These are phyloP conservation scores for Pararge aegeria DNA, from an alignment of 1,140 invertebrate species.

Conservation along the genomic window DNA sequence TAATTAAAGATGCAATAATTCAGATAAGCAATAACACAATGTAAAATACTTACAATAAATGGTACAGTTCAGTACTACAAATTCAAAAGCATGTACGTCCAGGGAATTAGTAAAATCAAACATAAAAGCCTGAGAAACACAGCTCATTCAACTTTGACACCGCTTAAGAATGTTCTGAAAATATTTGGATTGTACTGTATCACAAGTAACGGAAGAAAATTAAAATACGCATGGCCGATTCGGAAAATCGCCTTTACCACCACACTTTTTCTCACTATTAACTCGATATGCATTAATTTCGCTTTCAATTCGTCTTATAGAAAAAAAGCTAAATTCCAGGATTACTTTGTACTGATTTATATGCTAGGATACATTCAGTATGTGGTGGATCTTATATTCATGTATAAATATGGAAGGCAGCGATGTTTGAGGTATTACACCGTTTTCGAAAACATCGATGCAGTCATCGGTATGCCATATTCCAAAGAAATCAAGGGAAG, in stretches of 20 bases:
- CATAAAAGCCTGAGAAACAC: not conserved
- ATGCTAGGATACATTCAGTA: conserved; percentile 4
- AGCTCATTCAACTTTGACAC: not conserved
- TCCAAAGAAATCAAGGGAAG: not conserved
- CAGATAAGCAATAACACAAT: not conserved
- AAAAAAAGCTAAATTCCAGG: not conserved
- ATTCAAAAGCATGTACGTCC: not conserved
- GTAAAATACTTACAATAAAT: not conserved
- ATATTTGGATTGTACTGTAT: conserved; percentile 1
- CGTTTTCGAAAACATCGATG: not conserved
- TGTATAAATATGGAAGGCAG: conserved; percentile 6
- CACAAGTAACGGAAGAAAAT: not conserved
- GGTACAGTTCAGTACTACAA: not conserved
- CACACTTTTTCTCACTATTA: not conserved
- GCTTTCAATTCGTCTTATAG: not conserved
- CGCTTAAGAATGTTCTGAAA: not conserved
- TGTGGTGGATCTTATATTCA: not conserved
- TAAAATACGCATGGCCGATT: not conserved
- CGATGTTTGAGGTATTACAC: not conserved
- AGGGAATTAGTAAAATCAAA: not conserved
- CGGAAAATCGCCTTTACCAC: not conserved
- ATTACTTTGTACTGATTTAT: not conserved
- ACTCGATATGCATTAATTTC: not conserved
- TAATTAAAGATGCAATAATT: not conserved
- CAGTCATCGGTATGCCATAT: not conserved